Evolutionary conservation across 2,113 vertebrate species (phyloP), one percentile per base, ranked within the genome.

Genomic region (Formicarius rufipectus): DNA sequence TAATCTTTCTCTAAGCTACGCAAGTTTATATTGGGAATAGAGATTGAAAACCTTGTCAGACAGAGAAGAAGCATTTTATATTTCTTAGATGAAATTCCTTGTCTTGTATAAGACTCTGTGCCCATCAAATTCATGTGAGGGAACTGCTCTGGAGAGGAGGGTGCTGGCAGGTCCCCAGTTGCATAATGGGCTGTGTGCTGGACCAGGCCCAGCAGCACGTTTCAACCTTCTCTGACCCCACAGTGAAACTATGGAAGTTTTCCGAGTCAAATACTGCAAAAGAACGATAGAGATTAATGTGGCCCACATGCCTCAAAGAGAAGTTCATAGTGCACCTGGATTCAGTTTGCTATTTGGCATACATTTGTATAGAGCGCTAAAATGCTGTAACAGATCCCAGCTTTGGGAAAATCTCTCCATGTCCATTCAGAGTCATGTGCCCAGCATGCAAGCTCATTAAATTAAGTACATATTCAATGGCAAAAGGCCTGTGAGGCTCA

Each of bases 1-100:
- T 91, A 96, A 93, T 89, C 74, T 90, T 86, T 71, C 55, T 77
- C 47, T 90, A 90, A 89, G 47, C 45, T 92, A 58, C 69, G 50
- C 49, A 28, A 58, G 18, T 87, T 90, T 28, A 12, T 74, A 39
- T 59, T 86, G 52, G 44, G 60, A 92, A 74, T 40, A 92, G 63
- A 92, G 72, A 77, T 20, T 74, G 55, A 86, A 92, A 64, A 39
- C 39, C 17, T 85, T 91, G 16, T 71, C 68, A 80, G 67, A 66
- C 59, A 53, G 53, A 68, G 30, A 79, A 72, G 75, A 91, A 69
- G 3, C n/a, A 45, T 73, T 92, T 85, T 62, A 5, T 55, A 53
- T 58, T 73, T 28, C 44, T 90, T 77, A 35, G 39, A 50, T 45
- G 10, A 72, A 87, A 44, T 68, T 78, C 23, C 14, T 81, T 81